phyloP scores from a whole-genome alignment of 2,888 invertebrate species.

The Ophioninae sp. region DNA sequence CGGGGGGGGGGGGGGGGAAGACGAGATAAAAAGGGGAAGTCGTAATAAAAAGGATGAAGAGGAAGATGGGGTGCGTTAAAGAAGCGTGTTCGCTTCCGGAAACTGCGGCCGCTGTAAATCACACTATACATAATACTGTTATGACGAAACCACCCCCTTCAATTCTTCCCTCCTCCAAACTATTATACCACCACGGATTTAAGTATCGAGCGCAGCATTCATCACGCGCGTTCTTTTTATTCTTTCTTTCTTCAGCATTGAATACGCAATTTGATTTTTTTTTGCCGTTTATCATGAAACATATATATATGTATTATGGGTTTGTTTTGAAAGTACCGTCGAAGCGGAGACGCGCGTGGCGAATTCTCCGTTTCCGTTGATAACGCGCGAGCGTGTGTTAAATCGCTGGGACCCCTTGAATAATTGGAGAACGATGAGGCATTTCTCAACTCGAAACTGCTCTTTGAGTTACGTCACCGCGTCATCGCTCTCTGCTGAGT shows the following conservation, averaged over 20 bases:
- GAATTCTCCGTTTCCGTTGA: neutral
- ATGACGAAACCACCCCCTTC: conserved; percentile 38
- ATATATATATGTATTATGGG: neutral
- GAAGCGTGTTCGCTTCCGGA: conserved; percentile 56
- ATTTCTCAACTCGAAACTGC: too few species aligned
- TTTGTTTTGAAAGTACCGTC: neutral
- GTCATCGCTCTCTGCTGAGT: too few species aligned
- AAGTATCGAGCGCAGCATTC: conserved; percentile 44
- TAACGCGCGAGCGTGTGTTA: too few species aligned
- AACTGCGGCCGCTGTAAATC: conserved; percentile 52
- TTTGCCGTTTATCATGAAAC: neutral
- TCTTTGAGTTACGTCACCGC: too few species aligned
- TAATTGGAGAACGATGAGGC: too few species aligned
- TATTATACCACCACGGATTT: conserved; percentile 16
- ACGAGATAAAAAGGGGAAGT: conserved; percentile 39
- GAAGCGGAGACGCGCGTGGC: neutral
- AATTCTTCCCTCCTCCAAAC: conserved; percentile 10
- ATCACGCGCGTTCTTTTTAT: conserved; percentile 17
- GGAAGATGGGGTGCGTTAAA: conserved; percentile 54
- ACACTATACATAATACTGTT: conserved; percentile 43
- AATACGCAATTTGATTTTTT: conserved; percentile 44
- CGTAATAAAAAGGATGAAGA: conserved; percentile 44
- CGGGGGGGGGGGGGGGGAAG: neutral
- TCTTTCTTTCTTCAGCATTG: conserved; percentile 33
- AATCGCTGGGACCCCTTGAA: too few species aligned